A percentile compares a stretch with the other conserved stretches of the same genome.
phyloP scores from a whole-genome alignment of 2,797 vertebrate species.

The Manis crassicaudata region DNA sequence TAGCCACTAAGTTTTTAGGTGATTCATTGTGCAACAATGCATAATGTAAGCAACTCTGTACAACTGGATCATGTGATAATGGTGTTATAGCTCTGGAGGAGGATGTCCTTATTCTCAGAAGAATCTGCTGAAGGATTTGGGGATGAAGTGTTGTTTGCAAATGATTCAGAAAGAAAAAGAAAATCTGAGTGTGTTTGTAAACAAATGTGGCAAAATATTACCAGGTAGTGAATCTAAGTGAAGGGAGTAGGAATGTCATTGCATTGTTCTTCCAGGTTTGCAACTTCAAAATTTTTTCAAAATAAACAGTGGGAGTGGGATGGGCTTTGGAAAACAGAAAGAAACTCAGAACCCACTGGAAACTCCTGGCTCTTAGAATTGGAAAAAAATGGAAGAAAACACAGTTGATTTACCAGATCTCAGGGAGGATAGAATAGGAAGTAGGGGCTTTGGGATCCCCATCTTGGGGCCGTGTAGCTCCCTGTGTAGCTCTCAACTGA shows the following conservation, averaged over 20 bases:
- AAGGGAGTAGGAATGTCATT: not conserved
- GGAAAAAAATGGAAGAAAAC: not conserved
- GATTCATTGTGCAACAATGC: not conserved
- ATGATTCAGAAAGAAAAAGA: not conserved
- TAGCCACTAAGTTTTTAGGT: not conserved
- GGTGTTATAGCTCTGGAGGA: not conserved
- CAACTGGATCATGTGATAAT: too few relatives aligned
- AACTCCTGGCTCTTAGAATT: not conserved
- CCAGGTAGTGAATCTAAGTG: not conserved
- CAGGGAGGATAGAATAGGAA: not conserved
- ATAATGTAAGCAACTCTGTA: not conserved
- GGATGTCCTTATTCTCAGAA: not conserved
- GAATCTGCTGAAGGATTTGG: not conserved
- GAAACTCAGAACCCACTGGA: not conserved
- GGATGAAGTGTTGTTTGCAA: not conserved
- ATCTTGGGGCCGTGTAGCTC: not conserved
- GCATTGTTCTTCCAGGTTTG: not conserved
- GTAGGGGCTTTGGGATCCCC: not conserved
- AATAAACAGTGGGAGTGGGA: not conserved
- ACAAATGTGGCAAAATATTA: not conserved
- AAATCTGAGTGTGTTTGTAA: not conserved
- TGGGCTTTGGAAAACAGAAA: not conserved
- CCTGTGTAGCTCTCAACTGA: too few relatives aligned
- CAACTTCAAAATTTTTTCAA: not conserved
- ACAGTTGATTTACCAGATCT: not conserved